Percentiles rank a stretch among this genome's conserved stretches.
phyloP scores from a whole-genome alignment of 2,113 vertebrate genomes.

The Podarcis raffonei region DNA sequence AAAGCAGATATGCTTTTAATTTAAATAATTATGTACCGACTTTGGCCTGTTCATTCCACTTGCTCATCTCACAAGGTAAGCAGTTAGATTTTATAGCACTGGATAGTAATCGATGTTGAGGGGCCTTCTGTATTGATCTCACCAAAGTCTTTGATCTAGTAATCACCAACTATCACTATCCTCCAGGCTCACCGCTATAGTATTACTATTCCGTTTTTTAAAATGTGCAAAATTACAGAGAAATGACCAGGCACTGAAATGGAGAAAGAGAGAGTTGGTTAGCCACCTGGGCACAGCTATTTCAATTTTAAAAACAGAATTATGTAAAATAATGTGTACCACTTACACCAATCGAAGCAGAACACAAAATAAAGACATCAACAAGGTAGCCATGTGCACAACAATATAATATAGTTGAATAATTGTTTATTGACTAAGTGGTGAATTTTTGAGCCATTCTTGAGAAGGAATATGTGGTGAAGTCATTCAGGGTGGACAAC shows the following conservation, averaged over 20 bases:
- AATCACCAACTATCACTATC: constrained; percentile 62
- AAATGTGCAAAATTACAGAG: neutral
- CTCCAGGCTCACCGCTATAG: constrained; percentile 22
- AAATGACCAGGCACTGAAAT: neutral
- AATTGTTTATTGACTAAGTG: fast-evolving
- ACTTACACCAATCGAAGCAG: neutral
- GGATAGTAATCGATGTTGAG: constrained; percentile 70
- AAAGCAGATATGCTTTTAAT: constrained; percentile 71
- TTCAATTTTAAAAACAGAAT: neutral
- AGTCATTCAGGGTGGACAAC: neutral
- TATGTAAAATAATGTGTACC: neutral
- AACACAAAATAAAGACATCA: neutral
- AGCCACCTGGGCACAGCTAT: neutral
- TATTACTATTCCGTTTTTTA: constrained; percentile 16
- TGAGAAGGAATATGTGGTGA: neutral
- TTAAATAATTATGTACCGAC: constrained; percentile 74
- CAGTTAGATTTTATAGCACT: constrained; percentile 74
- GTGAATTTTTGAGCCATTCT: neutral
- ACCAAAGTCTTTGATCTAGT: constrained; percentile 69
- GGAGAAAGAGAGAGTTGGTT: neutral
- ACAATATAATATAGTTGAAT: neutral
- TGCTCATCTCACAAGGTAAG: constrained; percentile 65
- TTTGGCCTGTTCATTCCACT: constrained; percentile 69
- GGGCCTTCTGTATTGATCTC: constrained; percentile 69
- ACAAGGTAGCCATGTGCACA: neutral